These are phyloP conservation scores for Mya arenaria DNA, from an alignment of 1,140 invertebrate genomes.

Conservation along the genomic window DNA sequence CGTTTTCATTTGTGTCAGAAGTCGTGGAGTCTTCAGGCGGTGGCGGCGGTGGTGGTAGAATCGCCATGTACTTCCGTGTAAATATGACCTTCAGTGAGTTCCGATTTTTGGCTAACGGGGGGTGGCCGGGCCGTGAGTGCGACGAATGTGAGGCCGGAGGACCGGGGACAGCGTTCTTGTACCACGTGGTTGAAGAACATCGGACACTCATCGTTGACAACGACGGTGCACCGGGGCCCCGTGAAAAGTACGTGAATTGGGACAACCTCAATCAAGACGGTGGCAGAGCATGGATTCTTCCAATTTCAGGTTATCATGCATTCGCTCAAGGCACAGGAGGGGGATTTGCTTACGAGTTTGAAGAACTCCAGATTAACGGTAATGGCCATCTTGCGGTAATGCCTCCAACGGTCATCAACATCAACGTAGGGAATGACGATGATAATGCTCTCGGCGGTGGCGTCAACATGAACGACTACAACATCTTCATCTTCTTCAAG, in stretches of 20 bases:
- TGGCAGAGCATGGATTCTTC: constrained; percentile 72
- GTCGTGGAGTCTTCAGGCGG: constrained; percentile 44
- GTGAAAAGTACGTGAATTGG: constrained; percentile 68
- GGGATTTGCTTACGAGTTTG: constrained; percentile 63
- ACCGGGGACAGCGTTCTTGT: constrained; percentile 70
- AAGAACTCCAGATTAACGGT: constrained; percentile 73
- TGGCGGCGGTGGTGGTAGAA: constrained; percentile 70
- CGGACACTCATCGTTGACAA: constrained; percentile 72
- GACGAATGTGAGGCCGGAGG: constrained; percentile 64
- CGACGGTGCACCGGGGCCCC: constrained; percentile 60
- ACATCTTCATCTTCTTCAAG: constrained; percentile 71
- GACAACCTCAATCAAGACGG: constrained; percentile 61
- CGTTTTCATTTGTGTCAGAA: constrained; percentile 17
- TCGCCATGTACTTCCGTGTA: constrained; percentile 70
- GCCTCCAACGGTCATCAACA: constrained; percentile 47
- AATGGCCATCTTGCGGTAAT: constrained; percentile 71
- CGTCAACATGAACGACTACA: constrained; percentile 55
- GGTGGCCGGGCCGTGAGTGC: constrained; percentile 56
- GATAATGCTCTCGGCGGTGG: constrained; percentile 17
- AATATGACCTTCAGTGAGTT: constrained; percentile 73
- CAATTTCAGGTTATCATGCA: constrained; percentile 65
- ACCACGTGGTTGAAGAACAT: constrained; percentile 67
- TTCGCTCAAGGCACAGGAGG: constrained; percentile 58
- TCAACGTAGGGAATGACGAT: background rate
- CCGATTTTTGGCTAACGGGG: constrained; percentile 69